phyloP scores from a whole-genome alignment of 64 coral and sea anemone genomes.

The Hydrozoanthus tunicans region DNA sequence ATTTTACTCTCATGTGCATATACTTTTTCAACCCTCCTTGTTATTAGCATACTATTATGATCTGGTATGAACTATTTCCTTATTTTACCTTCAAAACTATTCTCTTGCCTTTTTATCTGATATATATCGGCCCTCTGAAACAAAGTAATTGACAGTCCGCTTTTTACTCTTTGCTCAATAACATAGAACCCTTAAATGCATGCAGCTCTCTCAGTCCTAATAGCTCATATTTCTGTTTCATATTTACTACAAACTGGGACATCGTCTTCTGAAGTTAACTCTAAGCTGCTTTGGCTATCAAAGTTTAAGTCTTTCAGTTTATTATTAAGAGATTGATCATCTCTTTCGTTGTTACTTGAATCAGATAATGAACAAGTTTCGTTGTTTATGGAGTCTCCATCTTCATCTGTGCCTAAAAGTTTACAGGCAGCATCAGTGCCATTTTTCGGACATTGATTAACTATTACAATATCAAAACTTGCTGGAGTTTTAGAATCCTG shows the following conservation, averaged over 20 bases:
- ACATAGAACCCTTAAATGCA: no score
- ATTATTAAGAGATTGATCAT: not conserved
- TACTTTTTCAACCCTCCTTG: no score
- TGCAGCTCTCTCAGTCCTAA: not conserved
- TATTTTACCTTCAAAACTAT: no score
- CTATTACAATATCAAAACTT: slow-evolving; percentile 21
- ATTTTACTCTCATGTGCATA: not conserved
- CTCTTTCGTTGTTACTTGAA: not conserved
- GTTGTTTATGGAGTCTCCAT: not conserved
- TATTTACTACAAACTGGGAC: slow-evolving; percentile 3
- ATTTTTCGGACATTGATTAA: slow-evolving; percentile 25
- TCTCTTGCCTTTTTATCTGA: no score
- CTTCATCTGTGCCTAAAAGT: not conserved
- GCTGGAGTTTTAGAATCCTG: not conserved
- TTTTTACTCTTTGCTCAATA: no score
- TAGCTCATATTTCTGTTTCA: slow-evolving; percentile 45
- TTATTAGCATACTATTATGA: no score
- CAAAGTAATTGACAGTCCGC: no score
- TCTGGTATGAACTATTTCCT: no score
- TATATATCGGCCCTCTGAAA: no score
- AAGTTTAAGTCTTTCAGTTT: not conserved
- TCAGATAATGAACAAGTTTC: not conserved
- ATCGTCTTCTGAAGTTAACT: slow-evolving; percentile 38
- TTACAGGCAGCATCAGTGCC: not conserved
- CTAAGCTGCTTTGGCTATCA: slow-evolving; percentile 12